Percentiles rank a stretch among this genome's conserved stretches.
Conservation (phyloP, 2,113 vertebrate genomes). For the Bubo blakistoni region DNA sequence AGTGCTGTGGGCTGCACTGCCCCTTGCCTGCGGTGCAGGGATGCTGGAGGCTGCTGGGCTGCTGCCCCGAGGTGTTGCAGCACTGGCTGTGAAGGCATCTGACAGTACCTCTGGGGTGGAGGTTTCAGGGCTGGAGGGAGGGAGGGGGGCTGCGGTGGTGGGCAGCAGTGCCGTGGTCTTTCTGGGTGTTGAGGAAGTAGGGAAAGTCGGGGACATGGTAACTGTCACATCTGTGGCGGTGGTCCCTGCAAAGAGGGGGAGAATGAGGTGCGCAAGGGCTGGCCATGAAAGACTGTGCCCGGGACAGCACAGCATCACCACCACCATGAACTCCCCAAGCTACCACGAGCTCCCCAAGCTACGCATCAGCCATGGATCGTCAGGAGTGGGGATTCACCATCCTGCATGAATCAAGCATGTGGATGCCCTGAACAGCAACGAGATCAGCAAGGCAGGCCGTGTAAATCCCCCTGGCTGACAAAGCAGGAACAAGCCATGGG, state of each 20-base stretch:
- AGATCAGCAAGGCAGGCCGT: not conserved
- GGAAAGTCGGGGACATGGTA: fast-evolving
- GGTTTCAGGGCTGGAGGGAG: not conserved
- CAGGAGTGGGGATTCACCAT: not conserved
- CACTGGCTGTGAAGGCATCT: not conserved
- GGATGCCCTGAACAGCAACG: fast-evolving
- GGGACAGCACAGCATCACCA: fast-evolving
- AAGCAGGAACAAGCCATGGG: not conserved
- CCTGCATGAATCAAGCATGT: too few relatives aligned
- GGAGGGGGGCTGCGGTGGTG: not conserved
- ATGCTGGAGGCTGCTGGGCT: not conserved
- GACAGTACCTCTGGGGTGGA: not conserved
- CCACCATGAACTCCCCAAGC: not conserved
- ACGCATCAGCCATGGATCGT: fast-evolving
- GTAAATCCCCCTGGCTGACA: not conserved
- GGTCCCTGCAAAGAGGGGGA: not conserved
- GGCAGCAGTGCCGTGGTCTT: fast-evolving
- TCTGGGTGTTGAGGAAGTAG: fast-evolving
- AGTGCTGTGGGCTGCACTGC: not conserved
- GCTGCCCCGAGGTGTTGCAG: fast-evolving
- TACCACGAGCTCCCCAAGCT: not conserved
- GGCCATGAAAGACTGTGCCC: not conserved
- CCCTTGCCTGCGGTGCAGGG: not conserved
- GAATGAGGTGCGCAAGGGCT: not conserved
- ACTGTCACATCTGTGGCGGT: fast-evolving